phyloP scores from a whole-genome alignment of 1,140 invertebrate genomes.

The Bacillus rossius region DNA sequence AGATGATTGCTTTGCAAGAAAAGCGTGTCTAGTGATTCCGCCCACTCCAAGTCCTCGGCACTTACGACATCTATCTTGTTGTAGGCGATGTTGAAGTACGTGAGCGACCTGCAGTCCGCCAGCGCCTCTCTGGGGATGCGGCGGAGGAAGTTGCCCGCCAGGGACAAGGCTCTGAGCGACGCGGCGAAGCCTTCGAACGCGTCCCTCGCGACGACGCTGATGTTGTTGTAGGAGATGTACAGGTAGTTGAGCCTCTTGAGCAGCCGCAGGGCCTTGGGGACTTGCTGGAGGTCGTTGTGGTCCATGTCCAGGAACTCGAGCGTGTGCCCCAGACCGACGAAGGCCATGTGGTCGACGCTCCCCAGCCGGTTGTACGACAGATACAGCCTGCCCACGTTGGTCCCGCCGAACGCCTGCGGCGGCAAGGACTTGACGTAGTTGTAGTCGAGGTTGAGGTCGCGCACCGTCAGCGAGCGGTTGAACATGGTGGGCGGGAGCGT shows the following conservation, averaged over 20 bases:
- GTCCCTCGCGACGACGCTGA: slow-evolving; percentile 51
- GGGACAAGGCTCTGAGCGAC: slow-evolving; percentile 66
- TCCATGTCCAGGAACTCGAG: slow-evolving; percentile 80
- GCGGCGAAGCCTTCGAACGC: slow-evolving; percentile 50
- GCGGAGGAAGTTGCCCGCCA: slow-evolving; percentile 72
- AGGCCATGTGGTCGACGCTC: slow-evolving; percentile 59
- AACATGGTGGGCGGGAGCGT: slow-evolving; percentile 51
- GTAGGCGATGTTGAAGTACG: slow-evolving; percentile 82
- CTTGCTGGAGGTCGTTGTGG: slow-evolving; percentile 62
- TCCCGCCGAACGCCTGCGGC: slow-evolving; percentile 56
- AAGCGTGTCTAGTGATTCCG: slow-evolving; percentile 70
- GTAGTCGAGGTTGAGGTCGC: slow-evolving; percentile 74
- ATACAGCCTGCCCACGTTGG: slow-evolving; percentile 66
- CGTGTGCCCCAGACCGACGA: slow-evolving; percentile 60
- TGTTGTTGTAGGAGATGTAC: slow-evolving; percentile 75
- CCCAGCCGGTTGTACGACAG: slow-evolving; percentile 70
- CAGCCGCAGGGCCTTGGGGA: slow-evolving; percentile 61
- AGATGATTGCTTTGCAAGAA: slow-evolving; percentile 81
- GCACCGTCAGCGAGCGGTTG: slow-evolving; percentile 64
- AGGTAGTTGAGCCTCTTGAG: slow-evolving; percentile 68
- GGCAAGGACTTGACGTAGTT: slow-evolving; percentile 63
- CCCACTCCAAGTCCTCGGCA: slow-evolving; percentile 77
- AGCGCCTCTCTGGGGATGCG: slow-evolving; percentile 62
- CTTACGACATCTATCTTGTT: slow-evolving; percentile 73
- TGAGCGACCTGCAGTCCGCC: slow-evolving; percentile 58